Conservation (phyloP, 1,140 invertebrate genomes). For the Coptotermes formosanus region DNA sequence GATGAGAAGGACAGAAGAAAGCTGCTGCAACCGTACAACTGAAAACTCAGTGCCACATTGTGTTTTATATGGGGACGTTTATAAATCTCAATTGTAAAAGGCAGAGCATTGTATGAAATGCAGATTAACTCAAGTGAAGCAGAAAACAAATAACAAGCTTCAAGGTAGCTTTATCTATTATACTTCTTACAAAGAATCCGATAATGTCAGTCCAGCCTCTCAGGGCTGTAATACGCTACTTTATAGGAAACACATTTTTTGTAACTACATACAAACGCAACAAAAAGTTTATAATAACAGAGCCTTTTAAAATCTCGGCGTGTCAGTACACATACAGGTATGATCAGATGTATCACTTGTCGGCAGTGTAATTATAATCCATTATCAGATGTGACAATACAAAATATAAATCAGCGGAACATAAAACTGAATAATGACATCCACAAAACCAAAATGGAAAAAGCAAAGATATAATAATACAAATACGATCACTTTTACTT, state of each 20-base stretch:
- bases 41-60: background rate
- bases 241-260: background rate
- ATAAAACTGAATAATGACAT: too few relatives aligned
- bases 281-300: too few relatives aligned
- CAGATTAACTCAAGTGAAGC: background rate
- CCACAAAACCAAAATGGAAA: too few relatives aligned
- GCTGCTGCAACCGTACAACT: background rate
- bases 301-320: too few relatives aligned
- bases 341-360: too few relatives aligned
- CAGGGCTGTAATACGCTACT: background rate
- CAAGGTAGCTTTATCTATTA: background rate
- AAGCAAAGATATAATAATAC: too few relatives aligned
- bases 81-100: background rate
- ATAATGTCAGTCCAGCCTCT: background rate
- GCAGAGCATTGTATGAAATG: background rate
- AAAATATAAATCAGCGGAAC: too few relatives aligned
- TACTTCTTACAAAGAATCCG: background rate
- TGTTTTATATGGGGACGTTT: background rate
- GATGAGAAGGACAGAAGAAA: background rate
- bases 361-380: too few relatives aligned
- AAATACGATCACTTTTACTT: too few relatives aligned
- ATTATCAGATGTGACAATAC: too few relatives aligned
- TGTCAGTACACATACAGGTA: too few relatives aligned
- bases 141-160: background rate
- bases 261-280: too few relatives aligned